Conservation (phyloP, 2,888 invertebrate species). For the Erebia aethiops region DNA sequence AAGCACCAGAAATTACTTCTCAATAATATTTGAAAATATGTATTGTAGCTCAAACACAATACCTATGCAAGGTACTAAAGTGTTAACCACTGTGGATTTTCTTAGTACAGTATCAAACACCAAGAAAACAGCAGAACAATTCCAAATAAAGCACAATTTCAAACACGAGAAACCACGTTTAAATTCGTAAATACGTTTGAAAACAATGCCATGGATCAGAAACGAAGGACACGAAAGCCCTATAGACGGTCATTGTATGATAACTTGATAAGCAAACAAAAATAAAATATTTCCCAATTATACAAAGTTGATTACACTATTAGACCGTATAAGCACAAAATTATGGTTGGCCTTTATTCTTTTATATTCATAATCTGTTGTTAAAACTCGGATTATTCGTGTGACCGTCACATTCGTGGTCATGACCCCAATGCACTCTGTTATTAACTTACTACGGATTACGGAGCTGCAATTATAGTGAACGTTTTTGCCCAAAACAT, state of each 20-base stretch:
- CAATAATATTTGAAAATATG: background rate
- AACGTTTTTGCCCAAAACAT: constrained; percentile 21
- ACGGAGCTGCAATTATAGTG: constrained; percentile 27
- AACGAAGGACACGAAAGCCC: background rate
- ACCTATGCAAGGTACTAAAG: no score
- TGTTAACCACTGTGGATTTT: background rate
- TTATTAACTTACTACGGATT: constrained; percentile 8
- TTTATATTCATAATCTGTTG: constrained; percentile 28
- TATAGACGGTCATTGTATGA: background rate
- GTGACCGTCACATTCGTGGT: constrained; percentile 29
- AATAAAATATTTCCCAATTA: background rate
- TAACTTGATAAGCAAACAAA: background rate
- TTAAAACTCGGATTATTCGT: constrained; percentile 25
- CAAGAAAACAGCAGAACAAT: background rate
- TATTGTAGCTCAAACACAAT: background rate
- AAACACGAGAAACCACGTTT: background rate
- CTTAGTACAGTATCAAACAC: background rate
- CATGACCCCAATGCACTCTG: constrained; percentile 34
- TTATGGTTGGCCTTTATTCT: constrained; percentile 14
- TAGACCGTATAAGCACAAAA: constrained; percentile 7
- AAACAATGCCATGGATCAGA: background rate
- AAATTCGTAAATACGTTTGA: background rate
- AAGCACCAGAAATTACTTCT: background rate
- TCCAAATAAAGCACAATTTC: background rate
- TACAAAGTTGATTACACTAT: background rate